These are phyloP conservation scores for Timema cristinae DNA, from an alignment of 2,888 invertebrate genomes.

Conservation along the genomic window DNA sequence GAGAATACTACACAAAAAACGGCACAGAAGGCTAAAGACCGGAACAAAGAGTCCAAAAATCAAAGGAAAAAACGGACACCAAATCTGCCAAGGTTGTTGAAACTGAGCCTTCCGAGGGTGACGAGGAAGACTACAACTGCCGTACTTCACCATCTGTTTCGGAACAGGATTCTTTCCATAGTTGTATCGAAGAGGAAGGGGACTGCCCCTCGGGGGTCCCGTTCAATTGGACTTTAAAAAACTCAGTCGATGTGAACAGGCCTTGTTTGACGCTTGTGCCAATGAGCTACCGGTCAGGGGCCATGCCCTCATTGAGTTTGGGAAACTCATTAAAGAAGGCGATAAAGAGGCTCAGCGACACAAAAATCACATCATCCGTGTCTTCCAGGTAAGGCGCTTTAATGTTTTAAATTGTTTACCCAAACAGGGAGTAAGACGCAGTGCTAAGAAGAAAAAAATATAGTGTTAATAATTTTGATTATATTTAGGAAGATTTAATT, in stretches of 20 bases:
- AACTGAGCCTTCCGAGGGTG: neutral
- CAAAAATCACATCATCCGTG: slow-evolving; percentile 61
- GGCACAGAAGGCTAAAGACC: slow-evolving; percentile 12
- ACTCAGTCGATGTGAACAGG: slow-evolving; percentile 53
- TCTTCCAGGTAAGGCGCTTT: slow-evolving; percentile 60
- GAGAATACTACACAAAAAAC: slow-evolving; percentile 15
- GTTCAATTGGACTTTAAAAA: slow-evolving; percentile 15
- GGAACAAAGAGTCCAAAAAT: slow-evolving; percentile 20
- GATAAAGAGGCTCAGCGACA: slow-evolving; percentile 61
- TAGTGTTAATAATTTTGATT: too few species aligned
- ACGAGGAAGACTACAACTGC: neutral
- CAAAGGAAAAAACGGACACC: slow-evolving; percentile 6
- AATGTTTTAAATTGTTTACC: too few species aligned
- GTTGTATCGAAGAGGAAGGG: slow-evolving; percentile 12
- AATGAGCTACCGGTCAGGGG: slow-evolving; percentile 72
- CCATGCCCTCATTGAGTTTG: slow-evolving; percentile 70
- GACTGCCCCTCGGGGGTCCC: neutral
- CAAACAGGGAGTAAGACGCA: too few species aligned
- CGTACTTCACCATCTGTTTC: slow-evolving; percentile 9
- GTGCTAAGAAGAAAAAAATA: too few species aligned
- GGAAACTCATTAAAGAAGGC: slow-evolving; percentile 63
- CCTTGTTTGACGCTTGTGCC: slow-evolving; percentile 64
- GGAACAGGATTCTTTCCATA: slow-evolving; percentile 6
- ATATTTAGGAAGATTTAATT: too few species aligned
- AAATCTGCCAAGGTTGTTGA: neutral